Evolutionary conservation across 2,113 vertebrate genomes (phyloP), one percentile per base, ranked within the genome.

Genomic region (Lasiurus borealis): DNA sequence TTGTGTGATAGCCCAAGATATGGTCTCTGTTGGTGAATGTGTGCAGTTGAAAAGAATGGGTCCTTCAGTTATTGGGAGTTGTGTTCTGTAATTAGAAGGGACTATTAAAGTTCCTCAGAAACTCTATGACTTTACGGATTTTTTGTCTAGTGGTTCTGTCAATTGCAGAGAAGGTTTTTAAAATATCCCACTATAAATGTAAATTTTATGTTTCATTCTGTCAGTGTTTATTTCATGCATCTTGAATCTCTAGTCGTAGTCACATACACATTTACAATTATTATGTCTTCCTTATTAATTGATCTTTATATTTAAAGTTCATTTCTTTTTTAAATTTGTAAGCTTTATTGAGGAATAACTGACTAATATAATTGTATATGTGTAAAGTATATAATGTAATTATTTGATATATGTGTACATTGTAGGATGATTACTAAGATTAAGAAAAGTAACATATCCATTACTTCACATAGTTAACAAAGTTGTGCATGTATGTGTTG

Each of bases 141-240:
- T 90, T 93, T 69, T 71, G n/a, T 85, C 50, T 18, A 23, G 9
- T 68, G 14, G 11, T 6, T 71, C 23, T 77, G 36, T 46, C 50
- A 81, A 5, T 50, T 57, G 11, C 31, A 72, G 46, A 90, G 57
- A 54, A 36, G 3, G 3, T 5, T 78, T 4, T 95, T 94, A n/a
- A 66, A 78, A 93, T 88, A 82, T 54, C 31, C 72, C 69, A 27
- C 59, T 81, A 57, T 31, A 76, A 48, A 44, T 72, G 36, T 72
- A 57, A 81, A 77, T 10, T 57, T 88, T 85, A 2, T 84, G 5
- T 69, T 85, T 85, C 16, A 75, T 88, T 76, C 40, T 90, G 31
- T 69, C 76, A 71, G 5, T n/a, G 75, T 95, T 84, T 93, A 64
- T 5, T 80, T 93, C 18, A n/a, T 31, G 14, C 69, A 69, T 68